Conservation (phyloP, 2,888 invertebrate species). For the Aleiodes leptofemur region DNA sequence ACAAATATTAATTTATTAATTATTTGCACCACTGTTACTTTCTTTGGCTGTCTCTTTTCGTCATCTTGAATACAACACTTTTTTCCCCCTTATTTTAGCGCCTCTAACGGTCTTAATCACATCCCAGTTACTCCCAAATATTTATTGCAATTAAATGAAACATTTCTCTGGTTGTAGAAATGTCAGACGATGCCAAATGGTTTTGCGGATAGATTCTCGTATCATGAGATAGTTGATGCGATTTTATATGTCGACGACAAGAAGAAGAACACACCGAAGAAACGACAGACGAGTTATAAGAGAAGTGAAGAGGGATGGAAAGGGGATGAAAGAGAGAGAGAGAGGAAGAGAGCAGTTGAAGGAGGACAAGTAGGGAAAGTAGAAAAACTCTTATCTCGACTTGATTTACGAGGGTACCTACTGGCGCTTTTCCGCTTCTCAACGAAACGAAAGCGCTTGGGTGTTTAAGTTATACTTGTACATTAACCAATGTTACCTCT, state of each 20-base stretch:
- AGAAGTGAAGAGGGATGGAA: not conserved
- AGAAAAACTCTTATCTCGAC: constrained; percentile 57
- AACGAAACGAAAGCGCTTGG: not conserved
- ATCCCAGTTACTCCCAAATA: too few relatives aligned
- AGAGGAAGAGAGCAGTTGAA: constrained; percentile 3
- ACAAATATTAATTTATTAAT: too few relatives aligned
- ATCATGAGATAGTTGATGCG: constrained; percentile 30
- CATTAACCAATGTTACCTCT: constrained; percentile 37
- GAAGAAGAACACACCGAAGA: not conserved
- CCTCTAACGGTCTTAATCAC: too few relatives aligned
- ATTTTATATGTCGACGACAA: constrained; percentile 38
- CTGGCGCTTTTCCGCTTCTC: constrained; percentile 23
- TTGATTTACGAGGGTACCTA: constrained; percentile 55
- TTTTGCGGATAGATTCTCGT: constrained; percentile 7
- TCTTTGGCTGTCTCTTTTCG: too few relatives aligned
- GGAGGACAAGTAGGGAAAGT: constrained; percentile 33
- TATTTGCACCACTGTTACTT: too few relatives aligned
- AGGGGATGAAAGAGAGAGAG: not conserved
- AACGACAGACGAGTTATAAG: constrained; percentile 14
- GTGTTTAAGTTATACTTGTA: constrained; percentile 41
- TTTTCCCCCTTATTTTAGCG: too few relatives aligned
- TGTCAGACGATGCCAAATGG: too few relatives aligned
- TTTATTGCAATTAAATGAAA: too few relatives aligned
- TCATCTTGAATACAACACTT: too few relatives aligned
- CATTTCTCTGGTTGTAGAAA: too few relatives aligned